phyloP scores from a whole-genome alignment of 2,888 invertebrate species.

The Drosophila siamana region DNA sequence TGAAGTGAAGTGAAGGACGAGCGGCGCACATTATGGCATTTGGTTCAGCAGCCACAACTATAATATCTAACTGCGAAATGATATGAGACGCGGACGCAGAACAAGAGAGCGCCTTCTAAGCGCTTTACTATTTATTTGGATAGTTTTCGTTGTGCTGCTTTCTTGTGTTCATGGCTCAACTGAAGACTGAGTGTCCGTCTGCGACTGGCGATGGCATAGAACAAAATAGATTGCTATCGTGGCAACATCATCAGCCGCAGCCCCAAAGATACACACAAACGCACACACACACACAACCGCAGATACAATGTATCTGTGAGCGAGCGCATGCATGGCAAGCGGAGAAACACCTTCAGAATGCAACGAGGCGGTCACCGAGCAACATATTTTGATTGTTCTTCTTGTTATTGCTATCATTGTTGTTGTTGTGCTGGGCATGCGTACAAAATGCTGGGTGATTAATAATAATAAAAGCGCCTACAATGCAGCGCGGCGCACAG shows the following conservation, averaged over 20 bases:
- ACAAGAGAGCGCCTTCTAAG: constrained; percentile 31
- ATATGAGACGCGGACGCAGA: constrained; percentile 54
- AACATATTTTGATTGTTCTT: constrained; percentile 66
- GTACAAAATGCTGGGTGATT: constrained; percentile 80
- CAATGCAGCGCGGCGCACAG: constrained; percentile 63
- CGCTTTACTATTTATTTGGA: constrained; percentile 41
- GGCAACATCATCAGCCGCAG: constrained; percentile 79
- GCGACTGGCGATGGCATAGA: constrained; percentile 68
- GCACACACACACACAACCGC: constrained; percentile 19
- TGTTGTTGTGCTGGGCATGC: constrained; percentile 63
- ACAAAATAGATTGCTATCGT: constrained; percentile 82
- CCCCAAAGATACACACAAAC: constrained; percentile 52
- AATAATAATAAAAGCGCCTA: constrained; percentile 79
- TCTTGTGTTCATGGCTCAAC: background rate
- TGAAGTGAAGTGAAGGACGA: too few relatives aligned
- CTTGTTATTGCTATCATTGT: constrained; percentile 37
- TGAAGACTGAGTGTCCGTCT: constrained; percentile 44
- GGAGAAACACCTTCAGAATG: constrained; percentile 77
- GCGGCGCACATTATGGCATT: constrained; percentile 63
- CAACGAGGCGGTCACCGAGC: constrained; percentile 76
- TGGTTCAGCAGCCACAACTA: constrained; percentile 30
- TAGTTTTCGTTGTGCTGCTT: constrained; percentile 34
- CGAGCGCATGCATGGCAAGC: constrained; percentile 17
- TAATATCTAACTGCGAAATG: constrained; percentile 58
- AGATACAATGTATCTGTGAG: constrained; percentile 8